These are phyloP conservation scores for Watsonalla binaria DNA, from an alignment of 2,888 invertebrate species.

Conservation along the genomic window DNA sequence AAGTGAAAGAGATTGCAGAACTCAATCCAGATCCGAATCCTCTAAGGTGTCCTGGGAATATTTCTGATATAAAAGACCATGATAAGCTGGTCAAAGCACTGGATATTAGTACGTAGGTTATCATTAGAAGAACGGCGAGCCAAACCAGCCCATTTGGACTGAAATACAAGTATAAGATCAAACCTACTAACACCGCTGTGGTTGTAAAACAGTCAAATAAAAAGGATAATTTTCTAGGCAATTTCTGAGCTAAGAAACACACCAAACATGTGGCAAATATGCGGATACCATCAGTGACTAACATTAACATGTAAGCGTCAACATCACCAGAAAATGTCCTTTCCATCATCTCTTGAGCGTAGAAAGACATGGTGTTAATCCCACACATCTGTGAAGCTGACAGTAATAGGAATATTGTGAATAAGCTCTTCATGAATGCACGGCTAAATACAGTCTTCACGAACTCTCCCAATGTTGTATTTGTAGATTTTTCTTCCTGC, in stretches of 20 bases:
- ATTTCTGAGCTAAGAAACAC: conserved; percentile 29
- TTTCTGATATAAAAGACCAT: conserved; percentile 47
- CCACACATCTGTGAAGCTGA: conserved; percentile 39
- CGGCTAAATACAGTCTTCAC: conserved; percentile 27
- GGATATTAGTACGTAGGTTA: conserved; percentile 33
- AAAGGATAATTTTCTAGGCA: conserved; percentile 35
- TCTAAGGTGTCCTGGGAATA: conserved; percentile 42
- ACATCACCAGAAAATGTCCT: conserved; percentile 36
- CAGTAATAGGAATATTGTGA: conserved; percentile 26
- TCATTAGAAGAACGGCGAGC: conserved; percentile 31
- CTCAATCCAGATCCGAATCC: conserved; percentile 46
- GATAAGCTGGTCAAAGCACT: conserved; percentile 31
- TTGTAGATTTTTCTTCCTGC: conserved; percentile 20
- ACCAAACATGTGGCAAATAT: conserved; percentile 19
- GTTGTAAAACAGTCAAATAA: conserved; percentile 26
- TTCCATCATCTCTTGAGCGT: conserved; percentile 38
- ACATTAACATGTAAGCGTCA: conserved; percentile 38
- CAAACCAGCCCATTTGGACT: conserved; percentile 25
- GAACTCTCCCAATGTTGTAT: conserved; percentile 21
- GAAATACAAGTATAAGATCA: conserved; percentile 31
- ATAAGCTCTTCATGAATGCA: conserved; percentile 32
- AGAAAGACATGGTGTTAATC: conserved; percentile 41
- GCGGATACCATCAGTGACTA: conserved; percentile 39
- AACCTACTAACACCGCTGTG: conserved; percentile 20
- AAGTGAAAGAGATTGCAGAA: conserved; percentile 33